These are phyloP conservation scores for Geopemphigus sp. DNA, from an alignment of 1,140 invertebrate genomes.

Conservation along the genomic window DNA sequence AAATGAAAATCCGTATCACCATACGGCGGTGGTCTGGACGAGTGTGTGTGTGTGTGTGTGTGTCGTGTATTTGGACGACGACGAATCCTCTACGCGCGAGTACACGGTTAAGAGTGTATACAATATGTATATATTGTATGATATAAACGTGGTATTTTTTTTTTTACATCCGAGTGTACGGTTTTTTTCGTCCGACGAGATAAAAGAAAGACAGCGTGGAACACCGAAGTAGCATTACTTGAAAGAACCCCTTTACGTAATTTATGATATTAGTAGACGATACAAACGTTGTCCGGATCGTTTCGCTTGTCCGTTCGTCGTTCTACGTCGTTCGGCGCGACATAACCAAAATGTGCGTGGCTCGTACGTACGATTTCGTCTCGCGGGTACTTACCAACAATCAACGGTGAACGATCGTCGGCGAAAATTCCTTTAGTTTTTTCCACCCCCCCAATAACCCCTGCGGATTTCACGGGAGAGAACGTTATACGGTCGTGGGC, in stretches of 20 bases:
- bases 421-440: too few species aligned
- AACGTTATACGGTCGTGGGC: too few species aligned
- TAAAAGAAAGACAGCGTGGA: not conserved
- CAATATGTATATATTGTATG: not conserved
- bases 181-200: slow-evolving; percentile 2
- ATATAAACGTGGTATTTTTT: slow-evolving; percentile 12
- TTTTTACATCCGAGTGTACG: too few species aligned
- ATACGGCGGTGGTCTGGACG: not conserved
- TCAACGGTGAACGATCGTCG: too few species aligned
- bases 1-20: slow-evolving; percentile 38
- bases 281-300: slow-evolving; percentile 2
- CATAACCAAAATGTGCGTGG: too few species aligned
- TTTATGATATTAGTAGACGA: not conserved
- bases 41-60: not conserved
- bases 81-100: not conserved
- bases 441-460: too few species aligned
- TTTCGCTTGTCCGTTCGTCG: not conserved
- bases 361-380: too few species aligned
- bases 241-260: slow-evolving; percentile 5
- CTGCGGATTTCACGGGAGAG: too few species aligned
- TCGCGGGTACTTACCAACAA: too few species aligned
- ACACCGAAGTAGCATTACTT: slow-evolving; percentile 13
- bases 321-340: too few species aligned
- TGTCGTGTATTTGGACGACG: not conserved
- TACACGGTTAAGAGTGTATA: not conserved